Conservation (phyloP, 2,888 invertebrate species). For the Anoncus sp. region DNA sequence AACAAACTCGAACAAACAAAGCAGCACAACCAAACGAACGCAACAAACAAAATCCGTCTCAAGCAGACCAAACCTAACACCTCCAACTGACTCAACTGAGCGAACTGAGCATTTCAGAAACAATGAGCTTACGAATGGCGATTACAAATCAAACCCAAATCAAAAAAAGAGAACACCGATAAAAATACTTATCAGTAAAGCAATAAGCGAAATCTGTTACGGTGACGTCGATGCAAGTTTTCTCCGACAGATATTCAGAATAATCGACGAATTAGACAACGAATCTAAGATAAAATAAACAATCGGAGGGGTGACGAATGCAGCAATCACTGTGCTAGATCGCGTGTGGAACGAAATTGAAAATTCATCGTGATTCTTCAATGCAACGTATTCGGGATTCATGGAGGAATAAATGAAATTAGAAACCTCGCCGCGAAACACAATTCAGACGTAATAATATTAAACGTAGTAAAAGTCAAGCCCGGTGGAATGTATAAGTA, state of each 20-base stretch:
- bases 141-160: not conserved
- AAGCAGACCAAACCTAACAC: slow-evolving; percentile 12
- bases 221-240: not conserved
- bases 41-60: slow-evolving; percentile 3
- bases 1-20: not conserved
- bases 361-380: slow-evolving; percentile 27
- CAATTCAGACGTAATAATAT: slow-evolving; percentile 4
- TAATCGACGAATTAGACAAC: slow-evolving; percentile 16
- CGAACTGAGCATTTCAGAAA: slow-evolving; percentile 15
- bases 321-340: slow-evolving; percentile 21
- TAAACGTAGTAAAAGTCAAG: slow-evolving; percentile 12
- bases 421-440: slow-evolving; percentile 11
- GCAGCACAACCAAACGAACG: slow-evolving; percentile 2
- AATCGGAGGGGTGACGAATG: slow-evolving; percentile 11
- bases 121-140: not conserved
- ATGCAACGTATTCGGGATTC: slow-evolving; percentile 14
- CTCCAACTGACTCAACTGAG: not conserved
- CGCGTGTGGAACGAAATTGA: slow-evolving; percentile 3
- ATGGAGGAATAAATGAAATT: slow-evolving; percentile 2
- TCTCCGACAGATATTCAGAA: slow-evolving; percentile 1
- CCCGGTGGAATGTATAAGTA: not conserved
- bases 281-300: slow-evolving; percentile 22
- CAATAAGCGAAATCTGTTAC: slow-evolving; percentile 6
- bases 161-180: slow-evolving; percentile 5
- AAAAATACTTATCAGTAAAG: slow-evolving; percentile 8